A percentile compares a stretch with the other conserved stretches of the same genome.
These are phyloP conservation scores for Willowsia nigromaculata DNA, from an alignment of 2,888 invertebrate species.

Conservation along the genomic window DNA sequence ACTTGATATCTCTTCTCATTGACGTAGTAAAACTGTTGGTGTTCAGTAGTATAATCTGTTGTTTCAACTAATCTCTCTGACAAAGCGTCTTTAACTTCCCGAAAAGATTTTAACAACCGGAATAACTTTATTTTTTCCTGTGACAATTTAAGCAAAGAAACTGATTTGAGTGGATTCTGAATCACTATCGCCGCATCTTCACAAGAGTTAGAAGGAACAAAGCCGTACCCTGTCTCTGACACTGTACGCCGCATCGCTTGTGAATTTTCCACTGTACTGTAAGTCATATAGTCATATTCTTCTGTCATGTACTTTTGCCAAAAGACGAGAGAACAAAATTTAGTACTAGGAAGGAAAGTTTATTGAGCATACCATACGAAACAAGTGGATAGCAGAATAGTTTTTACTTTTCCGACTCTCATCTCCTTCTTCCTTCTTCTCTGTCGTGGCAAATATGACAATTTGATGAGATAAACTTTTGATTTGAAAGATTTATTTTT, in stretches of 20 bases:
- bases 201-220: neutral
- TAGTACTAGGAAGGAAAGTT: constrained; percentile 13
- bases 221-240: neutral
- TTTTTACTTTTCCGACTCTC: neutral
- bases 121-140: constrained; percentile 26
- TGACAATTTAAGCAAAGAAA: constrained; percentile 4
- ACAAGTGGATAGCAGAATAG: neutral
- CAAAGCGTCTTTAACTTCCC: constrained; percentile 16
- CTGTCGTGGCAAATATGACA: constrained; percentile 37
- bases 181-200: neutral
- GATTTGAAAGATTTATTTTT: constrained; percentile 60
- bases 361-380: neutral
- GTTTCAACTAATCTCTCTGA: constrained; percentile 9
- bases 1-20: constrained; percentile 14
- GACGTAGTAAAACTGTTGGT: constrained; percentile 12
- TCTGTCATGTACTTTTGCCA: constrained; percentile 4
- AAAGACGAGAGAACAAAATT: constrained; percentile 15
- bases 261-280: neutral
- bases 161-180: neutral
- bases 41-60: neutral
- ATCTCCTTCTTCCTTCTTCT: neutral
- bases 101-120: constrained; percentile 43
- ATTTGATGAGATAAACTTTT: constrained; percentile 58
- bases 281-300: no score
- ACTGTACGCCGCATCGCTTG: neutral